phyloP scores from a whole-genome alignment of 23 tunicate species.

The Ascidia mentula region DNA sequence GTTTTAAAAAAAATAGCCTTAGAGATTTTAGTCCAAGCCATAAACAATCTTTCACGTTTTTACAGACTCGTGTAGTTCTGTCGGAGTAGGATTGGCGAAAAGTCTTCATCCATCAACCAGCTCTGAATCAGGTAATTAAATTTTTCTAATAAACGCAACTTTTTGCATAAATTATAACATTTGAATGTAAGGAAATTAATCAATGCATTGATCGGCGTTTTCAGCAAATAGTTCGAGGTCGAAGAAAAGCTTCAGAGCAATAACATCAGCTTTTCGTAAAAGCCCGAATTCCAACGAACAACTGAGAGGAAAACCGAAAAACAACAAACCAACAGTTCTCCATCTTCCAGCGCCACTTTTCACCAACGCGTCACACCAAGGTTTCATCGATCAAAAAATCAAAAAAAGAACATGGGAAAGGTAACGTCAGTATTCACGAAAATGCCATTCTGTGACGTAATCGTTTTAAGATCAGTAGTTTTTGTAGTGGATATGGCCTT shows the following conservation, averaged over 20 bases:
- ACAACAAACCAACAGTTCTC: slow-evolving; percentile 13
- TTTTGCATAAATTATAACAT: too few relatives aligned
- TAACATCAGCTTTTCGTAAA: background rate
- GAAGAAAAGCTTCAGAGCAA: background rate
- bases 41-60: too few relatives aligned
- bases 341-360: slow-evolving; percentile 49
- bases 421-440: slow-evolving; percentile 28
- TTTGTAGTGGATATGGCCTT: too few relatives aligned
- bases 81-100: too few relatives aligned
- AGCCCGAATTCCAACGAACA: background rate
- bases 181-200: background rate
- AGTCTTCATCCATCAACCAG: too few relatives aligned
- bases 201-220: too few relatives aligned
- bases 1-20: too few relatives aligned
- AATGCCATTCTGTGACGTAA: too few relatives aligned
- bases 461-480: too few relatives aligned
- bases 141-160: background rate
- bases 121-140: background rate
- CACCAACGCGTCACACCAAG: slow-evolving; percentile 47
- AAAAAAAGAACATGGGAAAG: slow-evolving; percentile 80
- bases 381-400: slow-evolving; percentile 63
- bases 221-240: too few relatives aligned
- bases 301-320: background rate
- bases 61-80: too few relatives aligned
- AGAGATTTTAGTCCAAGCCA: too few relatives aligned